phyloP scores from a whole-genome alignment of 2,797 vertebrate genomes.

The Alcedo quadribrachys region DNA sequence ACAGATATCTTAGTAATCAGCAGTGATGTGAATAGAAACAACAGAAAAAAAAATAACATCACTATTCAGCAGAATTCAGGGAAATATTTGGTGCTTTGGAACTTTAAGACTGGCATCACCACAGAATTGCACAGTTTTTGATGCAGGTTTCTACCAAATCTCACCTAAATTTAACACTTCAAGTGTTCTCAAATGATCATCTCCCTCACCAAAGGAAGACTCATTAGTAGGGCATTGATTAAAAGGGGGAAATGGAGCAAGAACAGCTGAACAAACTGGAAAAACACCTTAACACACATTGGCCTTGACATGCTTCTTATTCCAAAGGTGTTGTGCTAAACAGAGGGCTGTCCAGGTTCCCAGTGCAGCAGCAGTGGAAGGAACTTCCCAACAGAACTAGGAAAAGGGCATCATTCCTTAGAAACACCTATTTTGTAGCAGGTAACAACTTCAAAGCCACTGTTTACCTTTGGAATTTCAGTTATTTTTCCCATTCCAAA shows the following conservation, averaged over 20 bases:
- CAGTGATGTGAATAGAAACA: conserved; percentile 70
- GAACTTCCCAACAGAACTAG: background rate
- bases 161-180: background rate
- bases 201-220: background rate
- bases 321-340: background rate
- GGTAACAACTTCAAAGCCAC: background rate
- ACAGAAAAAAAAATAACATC: conserved; percentile 52
- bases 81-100: conserved; percentile 41
- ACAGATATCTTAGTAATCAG: conserved; percentile 67
- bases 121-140: background rate
- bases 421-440: background rate
- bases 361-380: background rate
- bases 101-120: background rate
- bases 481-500: background rate
- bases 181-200: background rate
- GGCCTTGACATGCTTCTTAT: background rate
- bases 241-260: background rate
- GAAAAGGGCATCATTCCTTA: background rate
- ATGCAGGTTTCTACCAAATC: background rate
- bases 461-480: background rate
- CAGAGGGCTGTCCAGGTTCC: background rate
- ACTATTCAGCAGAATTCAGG: conserved; percentile 53
- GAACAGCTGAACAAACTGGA: background rate
- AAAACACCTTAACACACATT: background rate
- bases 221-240: background rate